Percentiles rank a stretch among this genome's conserved stretches.
These are phyloP conservation scores for Nomada flava DNA, from an alignment of 2,888 invertebrate genomes.

Conservation along the genomic window DNA sequence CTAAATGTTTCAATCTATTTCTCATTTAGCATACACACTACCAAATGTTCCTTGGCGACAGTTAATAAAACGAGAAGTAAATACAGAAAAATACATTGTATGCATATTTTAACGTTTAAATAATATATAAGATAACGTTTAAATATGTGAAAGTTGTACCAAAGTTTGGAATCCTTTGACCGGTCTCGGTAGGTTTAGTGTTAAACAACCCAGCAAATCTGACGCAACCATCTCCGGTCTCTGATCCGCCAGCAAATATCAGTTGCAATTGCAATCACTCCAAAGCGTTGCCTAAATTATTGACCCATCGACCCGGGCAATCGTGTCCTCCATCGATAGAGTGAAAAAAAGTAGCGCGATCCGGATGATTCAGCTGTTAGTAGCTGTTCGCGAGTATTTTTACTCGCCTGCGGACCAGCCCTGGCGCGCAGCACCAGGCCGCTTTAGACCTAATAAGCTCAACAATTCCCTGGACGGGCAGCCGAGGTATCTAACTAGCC, in stretches of 20 bases:
- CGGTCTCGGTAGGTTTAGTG: too few species aligned
- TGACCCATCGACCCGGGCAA: not conserved
- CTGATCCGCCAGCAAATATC: not conserved
- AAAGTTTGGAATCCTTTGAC: too few species aligned
- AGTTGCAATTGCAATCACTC: not conserved
- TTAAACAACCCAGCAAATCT: too few species aligned
- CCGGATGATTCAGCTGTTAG: constrained; percentile 15
- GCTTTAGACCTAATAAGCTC: constrained; percentile 77
- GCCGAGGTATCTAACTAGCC: constrained; percentile 69
- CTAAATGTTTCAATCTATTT: too few species aligned
- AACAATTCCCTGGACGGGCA: constrained; percentile 76
- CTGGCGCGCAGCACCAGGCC: constrained; percentile 21
- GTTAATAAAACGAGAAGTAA: too few species aligned
- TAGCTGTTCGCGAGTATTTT: constrained; percentile 48
- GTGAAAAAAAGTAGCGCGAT: not conserved
- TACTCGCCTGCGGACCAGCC: not conserved
- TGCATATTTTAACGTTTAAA: too few species aligned
- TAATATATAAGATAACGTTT: too few species aligned
- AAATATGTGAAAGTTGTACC: too few species aligned
- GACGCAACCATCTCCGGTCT: not conserved
- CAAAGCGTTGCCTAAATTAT: not conserved
- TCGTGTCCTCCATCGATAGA: not conserved
- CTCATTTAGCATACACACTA: too few species aligned
- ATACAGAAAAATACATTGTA: too few species aligned
- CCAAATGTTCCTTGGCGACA: too few species aligned